A percentile compares a stretch with the other conserved stretches of the same genome.
phyloP scores from a whole-genome alignment of 2,888 invertebrate species.

The Exocentrus adspersus region DNA sequence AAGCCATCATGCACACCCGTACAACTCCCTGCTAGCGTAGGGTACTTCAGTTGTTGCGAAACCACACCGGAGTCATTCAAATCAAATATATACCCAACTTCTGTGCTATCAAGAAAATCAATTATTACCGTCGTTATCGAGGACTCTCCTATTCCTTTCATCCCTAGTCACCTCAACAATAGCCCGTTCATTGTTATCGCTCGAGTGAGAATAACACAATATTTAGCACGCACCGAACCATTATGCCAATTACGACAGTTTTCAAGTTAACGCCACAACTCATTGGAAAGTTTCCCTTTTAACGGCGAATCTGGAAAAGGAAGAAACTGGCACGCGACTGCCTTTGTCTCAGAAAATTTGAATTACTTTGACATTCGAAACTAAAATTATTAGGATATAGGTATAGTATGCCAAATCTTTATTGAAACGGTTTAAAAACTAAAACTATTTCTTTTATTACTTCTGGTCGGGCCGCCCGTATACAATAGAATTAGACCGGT shows the following conservation, averaged over 20 bases:
- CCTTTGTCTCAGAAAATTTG: not conserved
- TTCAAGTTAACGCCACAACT: not conserved
- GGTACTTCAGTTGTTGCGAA: no score
- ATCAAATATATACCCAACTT: not conserved
- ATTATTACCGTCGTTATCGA: not conserved
- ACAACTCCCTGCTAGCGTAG: no score
- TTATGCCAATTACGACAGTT: not conserved
- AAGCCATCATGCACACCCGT: no score
- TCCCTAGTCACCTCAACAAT: not conserved
- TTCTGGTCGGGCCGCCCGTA: no score
- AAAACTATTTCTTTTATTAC: no score
- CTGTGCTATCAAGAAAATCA: not conserved
- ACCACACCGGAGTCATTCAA: no score
- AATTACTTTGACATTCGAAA: no score
- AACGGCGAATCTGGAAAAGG: not conserved
- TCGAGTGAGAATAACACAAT: not conserved
- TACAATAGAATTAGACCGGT: no score
- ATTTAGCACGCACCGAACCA: not conserved
- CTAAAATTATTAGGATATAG: no score
- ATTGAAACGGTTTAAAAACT: no score
- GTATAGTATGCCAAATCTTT: no score
- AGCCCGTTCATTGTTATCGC: not conserved
- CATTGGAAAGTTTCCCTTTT: not conserved
- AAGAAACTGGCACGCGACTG: not conserved
- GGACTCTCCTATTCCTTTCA: not conserved